Evolutionary conservation across 1,140 invertebrate species (phyloP), one percentile per base, ranked within the genome.

Genomic region (Druon quercuslanigerum): DNA sequence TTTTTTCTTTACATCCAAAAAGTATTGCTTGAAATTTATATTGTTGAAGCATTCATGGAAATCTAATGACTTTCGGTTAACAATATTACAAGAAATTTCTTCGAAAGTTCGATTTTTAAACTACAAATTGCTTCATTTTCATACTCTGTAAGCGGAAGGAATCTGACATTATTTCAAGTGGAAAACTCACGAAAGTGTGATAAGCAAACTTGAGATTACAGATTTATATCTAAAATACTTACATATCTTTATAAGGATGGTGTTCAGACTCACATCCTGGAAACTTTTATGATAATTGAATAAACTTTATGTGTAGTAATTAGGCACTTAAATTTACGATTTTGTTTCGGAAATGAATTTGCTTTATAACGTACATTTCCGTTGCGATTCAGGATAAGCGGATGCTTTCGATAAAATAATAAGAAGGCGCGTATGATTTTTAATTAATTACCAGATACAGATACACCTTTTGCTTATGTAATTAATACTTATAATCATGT

Each of bases 321-420:
- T 66, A 66, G 57, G 40, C 13, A 66, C 0, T 25, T 13, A 20
- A 0, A 60, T 33, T 66, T 66, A 66, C 57, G 40, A 66, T 33
- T 66, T 66, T 20, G 57, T 66, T 66, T 66, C 25, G 11, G 14
- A 25, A 66, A 16, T 25, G 40, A 2, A 66, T 66, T 16, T 20
- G 40, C 25, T 66, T 66, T 66, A 13, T 40, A 40, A 16, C 0
- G 12, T 66, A 13, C 25, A 66, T 66, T 66, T 66, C 57, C 57
- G 25, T 66, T 66, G 57, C 57, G 57, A 60, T 66, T 33, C 20
- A 40, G 12, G 57, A 66, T 66, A 40, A 66, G 57, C 57, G 57
- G 25, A 2, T 66, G 20, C 57, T 14, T 40, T 66, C 40, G 20
- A 66, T 66, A 66, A 66, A 66, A 66, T 66, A 66, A 16, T 20